Percentiles rank a stretch among this genome's conserved stretches.
Conservation (phyloP, 2,797 vertebrate species). For the Notamacropus eugenii region DNA sequence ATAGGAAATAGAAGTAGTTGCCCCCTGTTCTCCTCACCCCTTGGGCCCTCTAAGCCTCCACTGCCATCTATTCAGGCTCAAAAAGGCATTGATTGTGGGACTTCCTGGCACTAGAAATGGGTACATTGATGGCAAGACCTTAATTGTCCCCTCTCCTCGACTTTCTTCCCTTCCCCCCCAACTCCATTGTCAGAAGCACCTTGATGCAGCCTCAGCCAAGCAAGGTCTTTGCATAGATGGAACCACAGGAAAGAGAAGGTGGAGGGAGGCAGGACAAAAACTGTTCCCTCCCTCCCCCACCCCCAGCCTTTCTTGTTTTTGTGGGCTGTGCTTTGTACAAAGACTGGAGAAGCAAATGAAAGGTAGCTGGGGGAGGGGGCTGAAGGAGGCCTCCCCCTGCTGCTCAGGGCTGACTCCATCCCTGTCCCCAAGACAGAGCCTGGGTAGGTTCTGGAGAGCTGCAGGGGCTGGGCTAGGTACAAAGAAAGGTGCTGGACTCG, state of each 20-base stretch:
- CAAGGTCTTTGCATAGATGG: neutral
- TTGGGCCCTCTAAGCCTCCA: neutral
- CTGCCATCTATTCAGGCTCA: neutral
- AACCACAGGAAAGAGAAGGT: neutral
- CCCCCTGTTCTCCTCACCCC: neutral
- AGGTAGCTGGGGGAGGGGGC: neutral
- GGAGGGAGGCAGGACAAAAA: neutral
- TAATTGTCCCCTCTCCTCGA: neutral
- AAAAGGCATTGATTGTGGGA: neutral
- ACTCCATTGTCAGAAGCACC: neutral
- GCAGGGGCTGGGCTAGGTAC: too few relatives aligned
- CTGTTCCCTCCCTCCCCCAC: neutral
- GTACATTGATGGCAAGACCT: neutral
- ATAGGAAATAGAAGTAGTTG: neutral
- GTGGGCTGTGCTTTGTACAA: neutral
- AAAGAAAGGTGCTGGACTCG: neutral
- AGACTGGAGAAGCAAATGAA: neutral
- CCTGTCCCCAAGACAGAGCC: neutral
- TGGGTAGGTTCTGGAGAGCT: neutral
- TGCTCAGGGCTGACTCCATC: neutral
- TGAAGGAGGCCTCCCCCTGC: neutral
- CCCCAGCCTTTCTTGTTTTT: neutral
- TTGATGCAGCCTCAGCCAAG: neutral
- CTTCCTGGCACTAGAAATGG: neutral
- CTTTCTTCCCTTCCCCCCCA: too few relatives aligned